phyloP scores from a whole-genome alignment of 2,888 invertebrate species.

The Pachymerium ferrugineum region DNA sequence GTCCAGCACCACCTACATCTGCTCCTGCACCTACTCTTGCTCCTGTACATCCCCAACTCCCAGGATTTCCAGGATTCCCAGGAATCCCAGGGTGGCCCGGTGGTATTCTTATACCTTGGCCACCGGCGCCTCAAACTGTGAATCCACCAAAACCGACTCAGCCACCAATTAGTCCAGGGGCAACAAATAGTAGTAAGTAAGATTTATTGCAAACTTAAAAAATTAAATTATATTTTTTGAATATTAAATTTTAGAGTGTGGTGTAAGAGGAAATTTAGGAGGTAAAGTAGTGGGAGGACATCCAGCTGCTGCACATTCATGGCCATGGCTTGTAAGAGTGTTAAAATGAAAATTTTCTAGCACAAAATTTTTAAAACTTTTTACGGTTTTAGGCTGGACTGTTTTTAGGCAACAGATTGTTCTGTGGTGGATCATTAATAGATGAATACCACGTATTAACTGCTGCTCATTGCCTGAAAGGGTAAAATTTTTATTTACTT shows the following conservation, averaged over 20 bases:
- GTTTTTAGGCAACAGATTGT: slow-evolving; percentile 75
- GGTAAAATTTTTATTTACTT: slow-evolving; percentile 56
- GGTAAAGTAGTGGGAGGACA: slow-evolving; percentile 73
- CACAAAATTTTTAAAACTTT: slow-evolving; percentile 12
- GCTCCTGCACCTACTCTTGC: too few species aligned
- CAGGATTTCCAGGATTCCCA: too few species aligned
- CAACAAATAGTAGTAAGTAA: too few species aligned
- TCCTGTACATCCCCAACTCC: too few species aligned
- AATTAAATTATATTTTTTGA: too few species aligned
- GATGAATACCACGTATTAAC: slow-evolving; percentile 71
- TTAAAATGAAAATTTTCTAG: neutral
- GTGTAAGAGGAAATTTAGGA: neutral
- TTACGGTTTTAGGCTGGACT: slow-evolving; percentile 57
- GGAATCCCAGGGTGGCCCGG: too few species aligned
- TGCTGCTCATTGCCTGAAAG: slow-evolving; percentile 82
- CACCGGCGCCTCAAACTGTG: too few species aligned
- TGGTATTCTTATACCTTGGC: too few species aligned
- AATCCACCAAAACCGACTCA: too few species aligned
- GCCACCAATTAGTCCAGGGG: too few species aligned
- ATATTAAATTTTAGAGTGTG: neutral
- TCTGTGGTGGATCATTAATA: slow-evolving; percentile 81
- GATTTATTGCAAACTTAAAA: too few species aligned
- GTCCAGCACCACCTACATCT: too few species aligned
- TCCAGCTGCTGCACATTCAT: slow-evolving; percentile 72
- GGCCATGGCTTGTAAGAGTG: slow-evolving; percentile 61